Evolutionary conservation across 2,888 invertebrate genomes (phyloP), one percentile per base, ranked within the genome.

Genomic region (Melanophora roralis): DNA sequence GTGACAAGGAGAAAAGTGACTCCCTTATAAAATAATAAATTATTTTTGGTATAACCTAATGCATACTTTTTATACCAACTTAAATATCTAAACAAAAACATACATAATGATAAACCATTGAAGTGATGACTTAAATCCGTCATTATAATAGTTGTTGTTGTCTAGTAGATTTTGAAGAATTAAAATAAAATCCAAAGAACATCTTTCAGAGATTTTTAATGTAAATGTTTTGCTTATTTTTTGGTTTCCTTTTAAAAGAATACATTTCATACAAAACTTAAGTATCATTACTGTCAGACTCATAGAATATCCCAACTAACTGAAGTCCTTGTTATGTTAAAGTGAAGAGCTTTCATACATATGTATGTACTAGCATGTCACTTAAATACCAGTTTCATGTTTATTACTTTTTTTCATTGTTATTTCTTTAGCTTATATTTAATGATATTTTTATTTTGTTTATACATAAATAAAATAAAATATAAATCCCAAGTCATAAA

Each of bases 231-330:
- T 27, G 6, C 27, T 5, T 27, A 27, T 27, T 64, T 16, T 59
- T 27, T 59, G 51, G 55, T 27, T 12, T 34, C 40, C 16, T 49
- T 34, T 16, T 21, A 21, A 57, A 40, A 11, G 49, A 65, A 59
- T 65, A 38, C 64, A 59, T 60, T 43, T 53, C 60, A 64, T 71
- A 75, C 67, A 71, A 51, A 81, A 55, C 62, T 67, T 60, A 78
- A 75, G 78, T 75, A 60, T 43, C 62, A 71, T 75, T 69, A 65
- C 75, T 74, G 69, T 65, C 57, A 74, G 67, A 67, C 59, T 51
- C 59, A 74, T 40, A 23, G 57, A 74, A 67, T 34, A 67, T 67
- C 34, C 23, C 51, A 59, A 51, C 43, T 27, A 49, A 51, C n/a
- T n/a, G n/a, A n/a, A n/a, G n/a, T n/a, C n/a, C n/a, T 49, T 6